phyloP scores from a whole-genome alignment of 1,140 invertebrate genomes.

The Bombus breviceps region DNA sequence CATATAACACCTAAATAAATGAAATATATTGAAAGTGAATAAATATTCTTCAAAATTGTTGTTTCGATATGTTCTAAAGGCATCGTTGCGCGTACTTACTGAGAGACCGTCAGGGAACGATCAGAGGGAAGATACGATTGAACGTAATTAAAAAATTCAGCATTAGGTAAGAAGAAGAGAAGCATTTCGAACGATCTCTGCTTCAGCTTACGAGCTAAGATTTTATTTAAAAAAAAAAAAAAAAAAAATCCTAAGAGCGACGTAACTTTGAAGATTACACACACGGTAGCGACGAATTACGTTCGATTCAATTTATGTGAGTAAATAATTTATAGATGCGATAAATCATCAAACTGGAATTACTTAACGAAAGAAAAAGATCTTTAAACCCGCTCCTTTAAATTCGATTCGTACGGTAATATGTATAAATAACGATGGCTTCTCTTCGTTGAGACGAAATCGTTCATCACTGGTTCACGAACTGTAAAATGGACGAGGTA shows the following conservation, averaged over 20 bases:
- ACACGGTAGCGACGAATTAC: neutral
- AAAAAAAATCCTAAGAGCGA: neutral
- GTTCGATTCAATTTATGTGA: neutral
- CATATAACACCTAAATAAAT: no score
- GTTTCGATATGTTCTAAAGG: neutral
- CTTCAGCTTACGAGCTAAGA: neutral
- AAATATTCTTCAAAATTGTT: no score
- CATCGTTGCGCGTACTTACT: neutral
- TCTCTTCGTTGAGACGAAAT: neutral
- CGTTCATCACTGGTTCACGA: neutral
- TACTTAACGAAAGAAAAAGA: neutral
- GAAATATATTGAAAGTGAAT: no score
- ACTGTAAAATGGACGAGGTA: neutral
- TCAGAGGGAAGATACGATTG: neutral
- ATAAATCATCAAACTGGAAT: neutral
- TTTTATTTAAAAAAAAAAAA: neutral
- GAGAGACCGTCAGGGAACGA: neutral
- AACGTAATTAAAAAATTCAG: neutral
- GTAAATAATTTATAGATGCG: neutral
- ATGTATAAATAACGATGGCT: constrained; percentile 6
- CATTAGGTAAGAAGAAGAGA: neutral
- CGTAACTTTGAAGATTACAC: neutral
- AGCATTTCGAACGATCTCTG: neutral
- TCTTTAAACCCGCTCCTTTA: neutral
- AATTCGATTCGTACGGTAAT: neutral